Evolutionary conservation across 2,797 vertebrate genomes (phyloP), one percentile per base, ranked within the genome.

Genomic region (Halcyon chelicuti): DNA sequence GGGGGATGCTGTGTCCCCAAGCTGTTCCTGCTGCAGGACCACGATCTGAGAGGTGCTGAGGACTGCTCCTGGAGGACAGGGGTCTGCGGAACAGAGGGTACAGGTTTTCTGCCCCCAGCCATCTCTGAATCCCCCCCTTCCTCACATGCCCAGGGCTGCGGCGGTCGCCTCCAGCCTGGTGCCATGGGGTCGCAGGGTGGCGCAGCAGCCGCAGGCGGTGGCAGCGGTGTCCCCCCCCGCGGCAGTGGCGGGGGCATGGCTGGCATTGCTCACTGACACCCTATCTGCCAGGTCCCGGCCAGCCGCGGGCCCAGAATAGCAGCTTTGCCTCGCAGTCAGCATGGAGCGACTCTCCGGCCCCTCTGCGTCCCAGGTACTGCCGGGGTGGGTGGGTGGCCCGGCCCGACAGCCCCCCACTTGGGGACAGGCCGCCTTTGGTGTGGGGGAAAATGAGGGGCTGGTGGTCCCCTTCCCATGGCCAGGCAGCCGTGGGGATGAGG

Each of bases 231-330:
- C 16, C 40, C 28, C 49, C 9, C 21, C 55, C 55, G 20, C 20
- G 57, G 62, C 70, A 40, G 72, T 78, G 52, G 68, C 57, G 65
- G 95, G 95, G 96, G 94, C 90, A 33, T 70, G 97, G 96, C 90
- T 86, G 95, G 88, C 96, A 89, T 90, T 86, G 92, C 84, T 93
- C 55, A 9, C 80, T 96, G 70, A 93, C 93, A 95, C 94, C 52
- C 93, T 93, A 96, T 93, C 94, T 94, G 83, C 79, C 81, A 94
- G 95, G 95, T 49, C 95, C 91, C 66, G 19, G 54, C 93, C 31
- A 74, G 94, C 95, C 96, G 79, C 96, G 68, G 97, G 96, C 98
- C 98, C 98, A 97, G 54, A 91, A 97, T 97, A 97, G 93, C 97
- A 65, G 73, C 84, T 87, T 93, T 88, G 94, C 94, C 22, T 63